Conservation (phyloP, 2,113 vertebrate genomes). For the Puffinus mauretanicus region DNA sequence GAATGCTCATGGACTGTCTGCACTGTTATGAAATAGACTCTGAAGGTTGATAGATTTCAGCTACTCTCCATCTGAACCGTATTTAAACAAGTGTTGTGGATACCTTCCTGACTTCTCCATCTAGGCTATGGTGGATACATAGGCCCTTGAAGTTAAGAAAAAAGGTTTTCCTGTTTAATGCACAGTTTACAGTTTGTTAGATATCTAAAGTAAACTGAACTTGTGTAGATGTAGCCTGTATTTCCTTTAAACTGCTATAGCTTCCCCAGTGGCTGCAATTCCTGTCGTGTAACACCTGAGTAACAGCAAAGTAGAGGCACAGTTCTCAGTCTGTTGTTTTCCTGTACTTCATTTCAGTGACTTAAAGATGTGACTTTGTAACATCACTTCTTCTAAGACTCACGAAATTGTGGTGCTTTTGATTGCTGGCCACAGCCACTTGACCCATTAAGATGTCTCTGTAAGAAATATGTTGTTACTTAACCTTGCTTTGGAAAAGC, state of each 20-base stretch:
- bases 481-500: not conserved
- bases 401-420: not conserved
- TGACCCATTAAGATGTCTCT: not conserved
- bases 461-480: not conserved
- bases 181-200: not conserved
- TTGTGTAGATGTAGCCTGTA: not conserved
- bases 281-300: not conserved
- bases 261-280: not conserved
- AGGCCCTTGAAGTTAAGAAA: not conserved
- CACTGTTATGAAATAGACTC: not conserved
- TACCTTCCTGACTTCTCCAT: not conserved
- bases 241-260: not conserved
- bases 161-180: not conserved
- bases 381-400: not conserved
- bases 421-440: not conserved
- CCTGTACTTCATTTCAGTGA: not conserved
- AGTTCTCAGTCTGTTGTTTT: not conserved
- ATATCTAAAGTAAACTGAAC: not conserved
- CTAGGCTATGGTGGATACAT: not conserved
- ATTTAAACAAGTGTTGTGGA: not conserved
- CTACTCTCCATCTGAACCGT: not conserved
- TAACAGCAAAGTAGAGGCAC: not conserved
- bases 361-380: not conserved
- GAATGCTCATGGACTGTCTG: not conserved
- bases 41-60: not conserved